Base-by-base conservation (phyloP, 2,888 invertebrate genomes). In the Amphipoea lucens region DNA sequence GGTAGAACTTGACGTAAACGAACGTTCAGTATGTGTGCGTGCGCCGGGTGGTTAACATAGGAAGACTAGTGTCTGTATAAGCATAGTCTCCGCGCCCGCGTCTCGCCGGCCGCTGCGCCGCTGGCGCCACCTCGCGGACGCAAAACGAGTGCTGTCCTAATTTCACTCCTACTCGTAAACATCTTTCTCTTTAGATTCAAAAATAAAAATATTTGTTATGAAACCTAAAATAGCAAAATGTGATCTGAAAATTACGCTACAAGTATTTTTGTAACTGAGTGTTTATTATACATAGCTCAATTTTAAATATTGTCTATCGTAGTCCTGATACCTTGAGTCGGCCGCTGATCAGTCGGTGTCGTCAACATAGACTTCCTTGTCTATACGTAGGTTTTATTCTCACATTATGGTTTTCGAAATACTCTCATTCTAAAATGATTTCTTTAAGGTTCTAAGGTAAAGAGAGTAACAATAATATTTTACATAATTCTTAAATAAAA, bases 171-270 rank as follows among this genome's bases (percentile, higher is more conserved):
- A 86, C 83, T 86, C 74, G 78, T 76, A 78, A 57, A 84, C 79
- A 84, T 76, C 75, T 82, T 84, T 81, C 84, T 82, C 81, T 87
- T 88, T 90, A 90, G 87, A 90, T 87, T 89, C 86, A 81, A 85
- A 89, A 89, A 90, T 87, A 89, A 88, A 90, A 90, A 88, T 88
- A 91, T 91, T 90, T 86, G 90, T 90, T 91, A 89, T 89, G 85
- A 86, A 90, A 83, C 78, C 78, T 90, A 92, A 90, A 90, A 92
- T 94, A 95, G 93, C 91, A 92, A 94, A 95, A 93, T 96, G 96
- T 96, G 96, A 97, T 96, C 96, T 96, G 96, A 96, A 95, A 94
- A 94, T 95, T 94, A 94, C 94, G 95, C 96, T 95, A 95, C 96
- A 95, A 95, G 94, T 96, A 96, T 97, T 96, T 96, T 96, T 97